These are phyloP conservation scores for Sialis lutaria DNA, from an alignment of 2,888 invertebrate genomes.

Conservation along the genomic window DNA sequence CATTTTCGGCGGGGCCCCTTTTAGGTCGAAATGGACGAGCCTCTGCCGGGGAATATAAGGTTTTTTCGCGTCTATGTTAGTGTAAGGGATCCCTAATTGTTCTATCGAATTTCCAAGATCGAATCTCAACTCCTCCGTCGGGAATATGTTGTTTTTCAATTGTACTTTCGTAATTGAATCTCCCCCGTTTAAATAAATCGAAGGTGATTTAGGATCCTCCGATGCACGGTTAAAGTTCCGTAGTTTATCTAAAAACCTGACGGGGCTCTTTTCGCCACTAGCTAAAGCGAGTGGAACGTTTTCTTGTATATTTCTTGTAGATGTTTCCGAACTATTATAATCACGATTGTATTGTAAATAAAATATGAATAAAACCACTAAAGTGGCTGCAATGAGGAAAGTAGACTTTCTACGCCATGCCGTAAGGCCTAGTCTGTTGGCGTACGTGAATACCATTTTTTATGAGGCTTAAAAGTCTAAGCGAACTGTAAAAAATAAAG, in stretches of 20 bases:
- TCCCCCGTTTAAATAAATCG: conserved; percentile 10
- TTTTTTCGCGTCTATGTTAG: conserved; percentile 23
- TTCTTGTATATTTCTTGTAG: neutral
- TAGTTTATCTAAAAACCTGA: conserved; percentile 16
- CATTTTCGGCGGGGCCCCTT: conserved; percentile 57
- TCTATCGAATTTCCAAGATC: conserved; percentile 17
- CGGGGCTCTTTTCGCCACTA: conserved; percentile 8
- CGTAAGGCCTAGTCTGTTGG: conserved; percentile 26
- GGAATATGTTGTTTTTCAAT: conserved; percentile 13
- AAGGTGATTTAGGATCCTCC: conserved; percentile 6
- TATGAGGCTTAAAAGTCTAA: neutral
- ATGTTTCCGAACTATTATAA: neutral
- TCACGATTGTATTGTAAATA: conserved; percentile 25
- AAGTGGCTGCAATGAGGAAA: conserved; percentile 22
- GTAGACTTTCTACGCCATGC: conserved; percentile 31
- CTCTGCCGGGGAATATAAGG: conserved; percentile 32
- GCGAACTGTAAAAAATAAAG: no score
- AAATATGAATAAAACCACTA: conserved; percentile 25
- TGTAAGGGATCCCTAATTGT: conserved; percentile 25
- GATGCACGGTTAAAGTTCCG: conserved; percentile 6
- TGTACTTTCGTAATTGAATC: conserved; percentile 19
- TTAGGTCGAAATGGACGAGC: conserved; percentile 58
- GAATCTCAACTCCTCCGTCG: conserved; percentile 6
- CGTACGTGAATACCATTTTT: conserved; percentile 13
- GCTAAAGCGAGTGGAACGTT: neutral